Base-by-base conservation (phyloP, 2,888 invertebrate genomes). In the Luperina testacea region DNA sequence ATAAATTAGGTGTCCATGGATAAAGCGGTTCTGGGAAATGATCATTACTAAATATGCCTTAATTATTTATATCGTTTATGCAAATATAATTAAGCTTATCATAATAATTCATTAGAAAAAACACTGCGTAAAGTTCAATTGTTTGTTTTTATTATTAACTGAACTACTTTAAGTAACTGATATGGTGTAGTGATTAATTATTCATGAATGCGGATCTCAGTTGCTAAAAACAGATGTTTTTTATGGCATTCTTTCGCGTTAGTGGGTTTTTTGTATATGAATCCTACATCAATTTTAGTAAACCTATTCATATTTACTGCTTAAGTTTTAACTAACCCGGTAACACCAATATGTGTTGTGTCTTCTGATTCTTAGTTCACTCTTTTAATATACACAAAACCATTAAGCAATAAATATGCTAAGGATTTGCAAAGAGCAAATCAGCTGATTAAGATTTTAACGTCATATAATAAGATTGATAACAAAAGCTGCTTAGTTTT, bases 191-290 rank as follows among this genome's bases (percentile, higher is more conserved):
- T 67, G n/a, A 61, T 72, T 69, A 72, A 45, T 53, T 59, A 51
- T 59, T 72, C 48, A 80, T 67, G 70, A 81, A 82, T 82, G 77
- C 75, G 78, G 84, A 85, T 78, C 65, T 78, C 42, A 27, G 32
- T 78, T 48, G 67, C 63, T 59, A 74, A 85, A 83, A 72, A 61
- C 42, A 65, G 5, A 27, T 51, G 64, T 64, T 72, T 83, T 76
- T 9, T 70, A 61, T 32, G 32, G 68, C 17, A 77, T 82, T 84
- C 59, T 67, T 82, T 7, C 20, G 42, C 42, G n/a, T 59, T 57
- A 77, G 57, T 67, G 45, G 79, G 53, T 72, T 61, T 45, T 42
- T 42, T 42, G 42, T 51, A 48, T 20, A 20, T n/a, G 61, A 57
- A 61, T 70, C 17, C 42, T 68, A 69, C 48, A 83, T 72, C 64